phyloP scores from a whole-genome alignment of 2,888 invertebrate genomes.

The Plutella xylostella region DNA sequence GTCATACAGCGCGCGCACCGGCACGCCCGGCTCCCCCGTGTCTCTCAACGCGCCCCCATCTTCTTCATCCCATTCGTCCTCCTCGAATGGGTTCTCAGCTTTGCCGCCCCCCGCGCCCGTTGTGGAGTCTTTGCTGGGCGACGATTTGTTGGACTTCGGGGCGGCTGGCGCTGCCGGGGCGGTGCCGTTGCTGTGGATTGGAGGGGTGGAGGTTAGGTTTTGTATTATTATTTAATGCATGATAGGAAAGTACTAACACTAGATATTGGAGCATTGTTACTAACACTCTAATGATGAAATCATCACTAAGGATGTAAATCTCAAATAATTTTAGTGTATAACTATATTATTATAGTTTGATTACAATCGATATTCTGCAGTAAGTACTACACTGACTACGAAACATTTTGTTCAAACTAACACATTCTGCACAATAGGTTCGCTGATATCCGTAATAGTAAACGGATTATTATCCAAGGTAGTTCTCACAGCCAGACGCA shows the following conservation, averaged over 20 bases:
- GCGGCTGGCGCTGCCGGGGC: conserved; percentile 39
- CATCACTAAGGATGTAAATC: too few relatives aligned
- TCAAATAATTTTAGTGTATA: too few relatives aligned
- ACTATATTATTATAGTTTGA: too few relatives aligned
- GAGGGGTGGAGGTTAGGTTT: too few relatives aligned
- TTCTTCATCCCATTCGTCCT: conserved; percentile 85
- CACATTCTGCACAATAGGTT: conserved; percentile 8
- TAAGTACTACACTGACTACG: too few relatives aligned
- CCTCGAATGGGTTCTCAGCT: conserved; percentile 87
- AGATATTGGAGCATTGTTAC: too few relatives aligned
- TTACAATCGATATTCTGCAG: too few relatives aligned
- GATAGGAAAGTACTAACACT: too few relatives aligned
- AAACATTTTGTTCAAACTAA: too few relatives aligned
- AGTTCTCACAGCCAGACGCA: conserved; percentile 21
- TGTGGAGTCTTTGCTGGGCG: conserved; percentile 42
- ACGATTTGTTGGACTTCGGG: conserved; percentile 50
- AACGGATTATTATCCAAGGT: conserved; percentile 13
- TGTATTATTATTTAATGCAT: too few relatives aligned
- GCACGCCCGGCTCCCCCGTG: conserved; percentile 93
- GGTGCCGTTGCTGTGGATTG: conserved; percentile 48
- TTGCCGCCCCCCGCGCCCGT: conserved; percentile 10
- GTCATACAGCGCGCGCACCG: conserved; percentile 95
- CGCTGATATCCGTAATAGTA: conserved; percentile 32
- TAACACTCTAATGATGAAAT: too few relatives aligned
- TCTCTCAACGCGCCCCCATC: conserved; percentile 90